A percentile compares a stretch with the other conserved stretches of the same genome.
Evolutionary conservation across 2,113 vertebrate species (phyloP).

Genomic region (Triplophysa tibetana): DNA sequence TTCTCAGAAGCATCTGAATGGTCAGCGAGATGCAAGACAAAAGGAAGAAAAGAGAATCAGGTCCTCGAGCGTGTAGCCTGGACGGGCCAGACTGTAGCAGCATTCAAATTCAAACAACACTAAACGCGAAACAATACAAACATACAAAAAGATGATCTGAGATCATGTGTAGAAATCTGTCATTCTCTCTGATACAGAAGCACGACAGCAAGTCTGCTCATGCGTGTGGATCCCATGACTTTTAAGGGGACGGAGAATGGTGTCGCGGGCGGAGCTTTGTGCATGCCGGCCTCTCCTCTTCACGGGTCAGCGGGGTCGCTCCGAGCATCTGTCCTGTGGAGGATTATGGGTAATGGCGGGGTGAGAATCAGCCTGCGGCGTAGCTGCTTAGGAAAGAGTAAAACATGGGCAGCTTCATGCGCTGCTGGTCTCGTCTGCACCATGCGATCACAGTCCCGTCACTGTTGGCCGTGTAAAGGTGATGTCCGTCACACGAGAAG

Average conservation of each 20-base stretch:
- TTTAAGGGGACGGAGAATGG: constrained; percentile 33
- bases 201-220: constrained; percentile 50
- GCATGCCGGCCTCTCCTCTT: constrained; percentile 63
- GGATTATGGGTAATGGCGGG: neutral
- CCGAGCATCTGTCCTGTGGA: constrained; percentile 39
- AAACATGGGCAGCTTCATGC: constrained; percentile 97
- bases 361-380: constrained; percentile 82
- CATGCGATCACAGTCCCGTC: constrained; percentile 95
- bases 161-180: constrained; percentile 59
- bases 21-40: neutral
- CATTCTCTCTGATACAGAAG: constrained; percentile 54
- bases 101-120: constrained; percentile 27
- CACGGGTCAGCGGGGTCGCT: constrained; percentile 25
- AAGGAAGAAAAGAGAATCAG: neutral
- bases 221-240: constrained; percentile 31
- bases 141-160: neutral
- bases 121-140: neutral
- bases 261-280: constrained; percentile 48
- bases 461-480: constrained; percentile 94
- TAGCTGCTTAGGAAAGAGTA: constrained; percentile 98
- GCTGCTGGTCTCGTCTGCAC: constrained; percentile 97
- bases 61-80: neutral
- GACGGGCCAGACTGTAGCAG: constrained; percentile 18
- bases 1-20: constrained; percentile 3
- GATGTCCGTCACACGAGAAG: constrained; percentile 97